Evolutionary conservation across 2,888 invertebrate genomes (phyloP), one percentile per base, ranked within the genome.

Genomic region (Apocheima hispidaria): DNA sequence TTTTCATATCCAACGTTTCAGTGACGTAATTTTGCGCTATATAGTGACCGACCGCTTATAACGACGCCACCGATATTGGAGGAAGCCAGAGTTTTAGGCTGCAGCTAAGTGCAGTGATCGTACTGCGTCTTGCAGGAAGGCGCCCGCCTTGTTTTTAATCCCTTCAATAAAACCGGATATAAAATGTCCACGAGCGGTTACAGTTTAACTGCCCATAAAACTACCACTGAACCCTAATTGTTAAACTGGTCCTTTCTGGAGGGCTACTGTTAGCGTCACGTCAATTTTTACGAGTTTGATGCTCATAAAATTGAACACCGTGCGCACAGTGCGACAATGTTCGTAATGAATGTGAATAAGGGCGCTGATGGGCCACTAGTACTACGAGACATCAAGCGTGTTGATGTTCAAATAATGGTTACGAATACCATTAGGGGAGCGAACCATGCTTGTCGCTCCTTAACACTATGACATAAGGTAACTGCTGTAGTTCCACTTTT

Each of bases 121-220:
- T 9, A 26, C 18, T 43, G 55, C 55, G 21, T 30, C 49, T 20
- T 52, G 18, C 21, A 73, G 73, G 75, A 79, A 78, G 77, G 71
- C 75, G 76, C 70, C 73, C 50, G 60, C 23, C 62, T 71, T 68
- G 70, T 70, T 69, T 79, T 79, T 77, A 78, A 82, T 75, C 72
- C 73, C 68, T 71, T 70, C 77, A 77, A 82, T 83, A 84, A 86
- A 86, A 82, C 77, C 78, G 81, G 82, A 82, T 84, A 84, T 88
- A 84, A 88, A 88, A 81, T 75, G 77, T 69, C 70, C n/a, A 76
- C 68, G 77, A 73, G 84, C 83, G 78, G 77, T 81, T 84, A 77
- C 71, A 62, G 78, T 86, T 90, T 89, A 84, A 88, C 78, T 79
- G 78, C 77, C 79, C 82, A 86, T 90, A 82, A 88, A 90, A 86